Base-by-base conservation (phyloP, 92 coral and sea anemone genomes). In the Porites divaricata region DNA sequence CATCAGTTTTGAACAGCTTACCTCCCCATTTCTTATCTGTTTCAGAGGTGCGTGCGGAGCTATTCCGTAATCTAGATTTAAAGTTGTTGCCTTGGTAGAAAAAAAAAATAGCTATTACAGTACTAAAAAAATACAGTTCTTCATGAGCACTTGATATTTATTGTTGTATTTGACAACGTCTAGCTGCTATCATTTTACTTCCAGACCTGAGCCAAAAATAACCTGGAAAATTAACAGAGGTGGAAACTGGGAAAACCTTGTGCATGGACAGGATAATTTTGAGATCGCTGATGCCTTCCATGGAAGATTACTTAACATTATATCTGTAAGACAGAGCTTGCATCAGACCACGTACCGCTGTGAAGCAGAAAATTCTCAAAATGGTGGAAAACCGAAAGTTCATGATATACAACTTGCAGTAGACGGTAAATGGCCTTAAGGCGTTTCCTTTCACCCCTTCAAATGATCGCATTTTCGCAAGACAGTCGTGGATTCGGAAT, bases 151-250 rank as follows among this genome's bases (percentile, higher is more conserved):
- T 35, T 35, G 45, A 5, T 35, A 35, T 35, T 35, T 35, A 35
- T 35, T 35, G 45, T 35, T 35, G 3, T 35, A 35, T 6, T 6
- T 35, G 45, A 35, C 45, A 35, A 35, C 59, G 2, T 54, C 16
- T 10, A 3, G 2, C 16, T 54, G 16, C 59, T 1, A 11, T 54
- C 10, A 9, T 10, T 2, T 72, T n/a, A 49, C 56, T 64, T 53
- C 9, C 54, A 83, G 87, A 70, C 87, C 87, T 11, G 81, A 67
- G 4, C 87, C 87, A 62, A 14, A 1, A 6, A 83, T 83, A 15
- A 75, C 35, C 1, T 83, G 87, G 87, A 74, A 52, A 48, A 83
- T 63, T 19, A 13, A 75, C 28, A 56, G 26, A 4, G 2, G 7
- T 22, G 35, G 5, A 12, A 54, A 11, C 9, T 54, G 59, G 59